A percentile compares a stretch with the other conserved stretches of the same genome.
These are phyloP conservation scores for Lacanobia wlatinum DNA, from an alignment of 2,888 invertebrate species.

Conservation along the genomic window DNA sequence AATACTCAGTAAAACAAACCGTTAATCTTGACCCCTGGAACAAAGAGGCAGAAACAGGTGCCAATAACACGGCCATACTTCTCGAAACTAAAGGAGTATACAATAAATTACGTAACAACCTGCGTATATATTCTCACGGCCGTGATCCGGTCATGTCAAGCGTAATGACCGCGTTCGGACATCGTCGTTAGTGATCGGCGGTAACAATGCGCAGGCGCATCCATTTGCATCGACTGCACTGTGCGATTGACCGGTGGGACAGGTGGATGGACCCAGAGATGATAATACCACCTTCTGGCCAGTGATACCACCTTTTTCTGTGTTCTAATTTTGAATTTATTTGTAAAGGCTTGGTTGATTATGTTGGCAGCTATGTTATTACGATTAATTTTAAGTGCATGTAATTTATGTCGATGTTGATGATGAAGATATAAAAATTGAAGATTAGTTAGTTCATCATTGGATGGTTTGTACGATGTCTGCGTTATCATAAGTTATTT, in stretches of 20 bases:
- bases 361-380: conserved; percentile 1
- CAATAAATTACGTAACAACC: conserved; percentile 64
- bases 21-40: conserved; percentile 49
- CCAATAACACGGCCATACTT: conserved; percentile 41
- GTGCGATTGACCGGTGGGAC: conserved; percentile 67
- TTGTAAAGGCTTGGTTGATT: conserved; percentile 23
- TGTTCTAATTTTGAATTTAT: conserved; percentile 14
- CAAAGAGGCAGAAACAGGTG: conserved; percentile 59
- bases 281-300: conserved; percentile 52
- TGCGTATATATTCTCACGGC: conserved; percentile 66
- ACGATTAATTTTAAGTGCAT: conserved; percentile 32
- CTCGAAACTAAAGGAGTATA: conserved; percentile 47
- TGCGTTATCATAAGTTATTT: conserved; percentile 29
- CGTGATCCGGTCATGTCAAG: conserved; percentile 65
- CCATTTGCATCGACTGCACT: conserved; percentile 73
- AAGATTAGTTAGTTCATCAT: conserved; percentile 5
- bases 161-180: conserved; percentile 74
- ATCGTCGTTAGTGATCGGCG: conserved; percentile 75
- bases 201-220: conserved; percentile 72
- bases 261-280: conserved; percentile 66
- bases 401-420: conserved; percentile 11
- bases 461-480: conserved; percentile 3
- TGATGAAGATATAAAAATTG: conserved; percentile 19
- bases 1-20: conserved; percentile 59
- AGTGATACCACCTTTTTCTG: conserved; percentile 45